Conservation (phyloP, 2,888 invertebrate genomes). For the Sialis fuliginosa region DNA sequence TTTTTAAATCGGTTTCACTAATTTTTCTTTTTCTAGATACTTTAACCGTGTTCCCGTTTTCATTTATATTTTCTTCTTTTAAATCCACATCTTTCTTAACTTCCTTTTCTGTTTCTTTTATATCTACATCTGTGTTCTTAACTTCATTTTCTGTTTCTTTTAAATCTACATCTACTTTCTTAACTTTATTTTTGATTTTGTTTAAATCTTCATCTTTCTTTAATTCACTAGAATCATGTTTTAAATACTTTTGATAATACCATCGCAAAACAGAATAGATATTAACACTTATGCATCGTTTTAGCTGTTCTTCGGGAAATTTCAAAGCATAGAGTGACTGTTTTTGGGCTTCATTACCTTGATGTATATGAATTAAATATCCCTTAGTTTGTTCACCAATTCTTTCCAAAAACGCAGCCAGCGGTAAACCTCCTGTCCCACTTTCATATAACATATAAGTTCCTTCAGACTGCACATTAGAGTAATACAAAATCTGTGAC, state of each 20-base stretch:
- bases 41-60: constrained; percentile 6
- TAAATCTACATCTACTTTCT: constrained; percentile 3
- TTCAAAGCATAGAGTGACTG: constrained; percentile 67
- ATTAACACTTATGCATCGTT: constrained; percentile 57
- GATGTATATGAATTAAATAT: constrained; percentile 55
- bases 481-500: constrained; percentile 68
- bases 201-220: neutral
- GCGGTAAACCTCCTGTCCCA: constrained; percentile 67
- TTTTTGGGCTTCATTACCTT: constrained; percentile 64
- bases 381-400: constrained; percentile 48
- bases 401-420: constrained; percentile 66
- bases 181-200: neutral
- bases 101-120: constrained; percentile 3
- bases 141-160: neutral
- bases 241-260: constrained; percentile 34
- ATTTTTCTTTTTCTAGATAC: constrained; percentile 2
- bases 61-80: constrained; percentile 4
- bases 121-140: constrained; percentile 1
- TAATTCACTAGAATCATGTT: neutral
- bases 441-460: constrained; percentile 74
- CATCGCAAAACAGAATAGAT: constrained; percentile 55
- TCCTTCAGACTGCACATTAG: constrained; percentile 63
- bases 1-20: constrained; percentile 26
- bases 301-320: constrained; percentile 48
- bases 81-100: constrained; percentile 5